Evolutionary conservation across 1,140 invertebrate species (phyloP), one percentile per base, ranked within the genome.

Genomic region (Atta cephalotes): DNA sequence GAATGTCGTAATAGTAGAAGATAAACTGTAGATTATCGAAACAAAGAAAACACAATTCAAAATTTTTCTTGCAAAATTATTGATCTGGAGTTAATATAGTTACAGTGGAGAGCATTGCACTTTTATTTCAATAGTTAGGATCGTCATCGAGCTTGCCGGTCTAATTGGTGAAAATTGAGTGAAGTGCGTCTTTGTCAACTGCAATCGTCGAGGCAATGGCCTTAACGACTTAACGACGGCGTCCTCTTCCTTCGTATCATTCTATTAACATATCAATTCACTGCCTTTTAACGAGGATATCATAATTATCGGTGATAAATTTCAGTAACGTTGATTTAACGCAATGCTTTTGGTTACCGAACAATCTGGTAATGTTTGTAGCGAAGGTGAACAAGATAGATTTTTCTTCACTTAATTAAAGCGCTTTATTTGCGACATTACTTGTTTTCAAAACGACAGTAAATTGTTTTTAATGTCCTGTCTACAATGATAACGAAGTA

Each of bases 291-390:
- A 63, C 76, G 78, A 88, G 77, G 70, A 89, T 79, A 86, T 70
- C 39, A 89, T 91, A 89, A 92, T 92, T 90, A 92, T 87, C 68
- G 76, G 49, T 71, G 56, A 90, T 92, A 92, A 92, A 92, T 92
- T 82, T 71, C 45, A 35, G 45, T 12, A 25, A 65, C 53, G 56
- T 14, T 77, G 76, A 84, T 89, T 88, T 84, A 77, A 39, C 0
- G 53, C 31, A 25, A 65, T 63, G 14, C 31, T 18, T 39, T 65
- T 21, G 45, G 28, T 77, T 56, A 39, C 18, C 39, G 76, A 18
- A 14, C 68, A 14, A n/a, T 1, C 51, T 7, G 49, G 10, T 63
- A 85, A 77, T 85, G 25, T 21, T 49, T 39, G 10, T 21, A 35
- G 21, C 14, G 28, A 49, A 49, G 4, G 39, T 31, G 39, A 72